Evolutionary conservation across 2,113 vertebrate genomes (phyloP).

Genomic region (Takifugu bimaculatus): DNA sequence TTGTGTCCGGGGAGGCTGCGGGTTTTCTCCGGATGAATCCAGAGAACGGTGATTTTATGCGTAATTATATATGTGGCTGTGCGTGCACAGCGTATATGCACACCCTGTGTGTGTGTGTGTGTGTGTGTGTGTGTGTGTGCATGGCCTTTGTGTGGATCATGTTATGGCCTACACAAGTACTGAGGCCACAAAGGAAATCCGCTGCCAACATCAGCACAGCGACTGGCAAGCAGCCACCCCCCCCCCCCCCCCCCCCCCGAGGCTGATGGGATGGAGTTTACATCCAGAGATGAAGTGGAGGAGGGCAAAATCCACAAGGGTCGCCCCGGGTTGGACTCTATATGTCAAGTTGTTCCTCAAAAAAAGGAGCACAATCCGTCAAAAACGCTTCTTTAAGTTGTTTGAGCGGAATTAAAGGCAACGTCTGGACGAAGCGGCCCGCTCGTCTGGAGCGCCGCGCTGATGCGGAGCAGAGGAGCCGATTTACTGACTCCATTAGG

Average conservation of each 20-base stretch:
- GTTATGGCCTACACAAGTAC: constrained; percentile 71
- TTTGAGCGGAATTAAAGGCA: constrained; percentile 36
- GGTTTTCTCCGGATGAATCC: constrained; percentile 56
- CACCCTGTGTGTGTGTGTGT: constrained; percentile 15
- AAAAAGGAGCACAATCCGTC: constrained; percentile 30
- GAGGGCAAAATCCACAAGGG: constrained; percentile 51
- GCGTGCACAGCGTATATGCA: constrained; percentile 24
- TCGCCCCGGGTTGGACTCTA: constrained; percentile 44
- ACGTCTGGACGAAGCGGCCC: neutral
- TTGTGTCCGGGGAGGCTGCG: constrained; percentile 56
- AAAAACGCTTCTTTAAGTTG: constrained; percentile 33
- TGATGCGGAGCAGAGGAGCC: constrained; percentile 53
- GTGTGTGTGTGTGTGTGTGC: constrained; percentile 27
- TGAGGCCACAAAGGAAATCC: constrained; percentile 68
- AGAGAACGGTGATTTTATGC: constrained; percentile 50
- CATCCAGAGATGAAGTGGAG: constrained; percentile 56
- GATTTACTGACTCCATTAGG: constrained; percentile 67
- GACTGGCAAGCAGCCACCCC: constrained; percentile 71
- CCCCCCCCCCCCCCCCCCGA: constrained; percentile 67
- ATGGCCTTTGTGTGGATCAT: constrained; percentile 64
- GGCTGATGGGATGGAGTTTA: constrained; percentile 69
- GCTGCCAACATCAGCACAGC: constrained; percentile 75
- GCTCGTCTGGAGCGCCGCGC: constrained; percentile 51
- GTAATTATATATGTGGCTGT: constrained; percentile 50
- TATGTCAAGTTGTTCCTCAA: constrained; percentile 47